Evolutionary conservation across 2,888 invertebrate species (phyloP), one percentile per base, ranked within the genome.

Genomic region (Tryphoninae sp.): DNA sequence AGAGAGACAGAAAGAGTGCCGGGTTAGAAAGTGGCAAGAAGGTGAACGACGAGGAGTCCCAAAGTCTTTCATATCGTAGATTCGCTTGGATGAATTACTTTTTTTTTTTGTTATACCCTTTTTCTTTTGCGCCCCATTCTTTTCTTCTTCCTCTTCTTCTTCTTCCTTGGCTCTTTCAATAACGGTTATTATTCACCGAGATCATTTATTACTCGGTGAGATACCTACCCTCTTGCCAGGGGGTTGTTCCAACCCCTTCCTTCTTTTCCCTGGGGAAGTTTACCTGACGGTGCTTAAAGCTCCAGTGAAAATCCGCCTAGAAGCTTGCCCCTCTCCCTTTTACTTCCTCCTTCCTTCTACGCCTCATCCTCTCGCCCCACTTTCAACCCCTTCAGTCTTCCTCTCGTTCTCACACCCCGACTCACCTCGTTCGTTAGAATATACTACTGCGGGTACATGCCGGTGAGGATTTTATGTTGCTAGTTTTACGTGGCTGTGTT

Each of bases 131-230:
- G 40, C 9, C 49, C 55, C 45, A 16, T 59, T n/a, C n/a, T 58
- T 42, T 45, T 58, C 58, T 11, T 22, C 9, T 45, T n/a, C 8
- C 16, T n/a, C 16, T 55, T 19, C 6, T 55, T 55, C 19, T 55
- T 55, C 19, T 26, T 45, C 2, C 45, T 11, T 45, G 45, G 51
- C 40, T 16, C 78, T 82, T 88, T 88, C 88, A 87, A 89, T 89
- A 86, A 89, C 84, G 83, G 84, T 86, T 88, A 88, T 89, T 87
- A 87, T 88, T 88, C 87, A 86, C 84, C 80, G 33, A 26, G 78
- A 74, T 81, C 86, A 86, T 89, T 88, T 88, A 87, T 87, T 86
- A 86, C 74, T 69, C 61, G 23, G 61, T n/a, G 26, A 59, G 73
- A 68, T 73, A 72, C 62, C 26, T 73, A 72, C 62, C 26, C 58